A percentile compares a stretch with the other conserved stretches of the same genome.
Conservation (phyloP, 2,797 vertebrate species). For the Lagorchestes hirsutus region DNA sequence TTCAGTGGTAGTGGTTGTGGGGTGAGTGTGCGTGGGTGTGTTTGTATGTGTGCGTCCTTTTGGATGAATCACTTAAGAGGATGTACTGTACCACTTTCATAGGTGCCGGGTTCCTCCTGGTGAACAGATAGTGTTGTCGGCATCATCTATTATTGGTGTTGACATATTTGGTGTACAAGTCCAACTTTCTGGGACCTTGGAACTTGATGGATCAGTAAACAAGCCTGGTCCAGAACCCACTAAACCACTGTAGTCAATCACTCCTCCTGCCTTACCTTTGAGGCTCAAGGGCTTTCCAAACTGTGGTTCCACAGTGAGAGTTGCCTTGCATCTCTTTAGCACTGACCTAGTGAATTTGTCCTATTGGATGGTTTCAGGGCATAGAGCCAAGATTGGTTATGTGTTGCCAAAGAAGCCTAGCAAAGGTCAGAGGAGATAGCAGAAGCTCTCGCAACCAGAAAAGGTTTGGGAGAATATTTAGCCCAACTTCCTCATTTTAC, state of each 20-base stretch:
- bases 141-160: conserved; percentile 36
- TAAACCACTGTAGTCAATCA: neutral
- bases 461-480: neutral
- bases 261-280: conserved; percentile 14
- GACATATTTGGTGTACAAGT: conserved; percentile 27
- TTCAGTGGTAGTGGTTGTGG: neutral
- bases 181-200: conserved; percentile 41
- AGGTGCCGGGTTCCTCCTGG: conserved; percentile 48
- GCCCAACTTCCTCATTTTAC: conserved; percentile 9
- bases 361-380: conserved; percentile 45
- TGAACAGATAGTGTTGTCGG: conserved; percentile 31
- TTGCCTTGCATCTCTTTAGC: neutral
- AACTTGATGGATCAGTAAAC: conserved; percentile 53
- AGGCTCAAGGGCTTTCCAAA: conserved; percentile 11
- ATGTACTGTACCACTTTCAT: conserved; percentile 44
- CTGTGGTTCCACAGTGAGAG: neutral
- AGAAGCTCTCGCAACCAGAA: neutral
- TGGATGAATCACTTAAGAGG: conserved; percentile 51
- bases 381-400: conserved; percentile 24
- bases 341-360: conserved; percentile 24
- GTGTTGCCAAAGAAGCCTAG: neutral
- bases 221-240: conserved; percentile 15
- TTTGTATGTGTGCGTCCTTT: conserved; percentile 7
- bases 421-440: neutral
- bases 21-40: neutral